Evolutionary conservation across 2,888 invertebrate species (phyloP).

Genomic region (Meloe dianella): DNA sequence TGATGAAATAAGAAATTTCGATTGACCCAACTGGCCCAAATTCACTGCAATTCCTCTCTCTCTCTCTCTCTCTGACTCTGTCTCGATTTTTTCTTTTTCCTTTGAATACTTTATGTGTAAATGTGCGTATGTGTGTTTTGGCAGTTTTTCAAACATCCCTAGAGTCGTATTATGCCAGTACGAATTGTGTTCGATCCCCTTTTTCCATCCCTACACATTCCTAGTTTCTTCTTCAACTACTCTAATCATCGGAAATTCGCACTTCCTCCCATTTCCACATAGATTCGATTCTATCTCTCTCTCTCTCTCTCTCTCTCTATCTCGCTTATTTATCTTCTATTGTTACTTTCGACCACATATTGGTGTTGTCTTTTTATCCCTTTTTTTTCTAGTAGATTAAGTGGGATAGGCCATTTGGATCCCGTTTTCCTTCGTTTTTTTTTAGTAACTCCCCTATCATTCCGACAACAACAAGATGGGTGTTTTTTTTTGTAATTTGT

Average conservation of each 20-base stretch:
- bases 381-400: background rate
- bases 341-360: no score
- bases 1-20: background rate
- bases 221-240: background rate
- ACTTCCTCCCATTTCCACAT: background rate
- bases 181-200: background rate
- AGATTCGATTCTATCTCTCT: background rate
- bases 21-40: background rate
- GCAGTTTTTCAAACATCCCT: conserved; percentile 27
- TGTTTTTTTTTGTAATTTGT: background rate
- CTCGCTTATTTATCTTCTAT: background rate
- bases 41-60: background rate
- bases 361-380: no score
- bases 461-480: conserved; percentile 1
- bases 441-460: background rate
- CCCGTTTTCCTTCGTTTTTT: background rate
- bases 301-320: background rate
- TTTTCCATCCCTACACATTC: background rate
- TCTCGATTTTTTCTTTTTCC: background rate
- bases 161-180: conserved; percentile 3
- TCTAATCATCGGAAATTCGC: conserved; percentile 4
- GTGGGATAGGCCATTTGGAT: background rate
- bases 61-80: background rate
- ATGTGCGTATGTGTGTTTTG: conserved; percentile 15
- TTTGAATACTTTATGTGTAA: no score